Evolutionary conservation across 2,888 invertebrate genomes (phyloP), one percentile per base, ranked within the genome.

Genomic region (Neocrepidodera transversa): DNA sequence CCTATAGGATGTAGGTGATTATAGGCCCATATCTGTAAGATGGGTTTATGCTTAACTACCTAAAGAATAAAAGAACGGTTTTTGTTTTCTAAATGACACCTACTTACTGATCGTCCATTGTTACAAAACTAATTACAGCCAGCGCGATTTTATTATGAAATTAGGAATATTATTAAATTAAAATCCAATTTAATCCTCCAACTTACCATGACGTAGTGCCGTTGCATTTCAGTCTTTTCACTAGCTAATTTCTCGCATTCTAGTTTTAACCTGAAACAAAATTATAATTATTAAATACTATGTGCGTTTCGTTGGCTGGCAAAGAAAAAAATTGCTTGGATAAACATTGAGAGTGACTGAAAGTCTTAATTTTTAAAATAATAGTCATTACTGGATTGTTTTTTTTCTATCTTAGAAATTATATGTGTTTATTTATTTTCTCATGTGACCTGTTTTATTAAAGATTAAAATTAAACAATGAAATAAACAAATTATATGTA

Each of bases 191-290:
- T 38, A 17, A 10, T 40, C 14, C 45, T 55, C 63, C 60, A 56
- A 84, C 89, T 87, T 82, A 91, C 91, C 91, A 92, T 91, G 66
- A 92, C 91, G 82, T 92, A 92, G 82, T 92, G 91, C 79, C 92
- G 83, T 81, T 92, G 92, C 88, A 92, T 91, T 82, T 92, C 91
- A 66, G 91, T 91, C 83, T 92, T 92, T 82, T 93, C 93, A 77
- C 88, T 88, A 69, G 88, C 89, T 77, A 92, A 82, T 83, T 93
- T 93, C 81, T 93, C 92, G 80, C 90, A 87, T 83, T 93, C 92
- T 84, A 91, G 83, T 82, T 92, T 91, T 77, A 91, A 83, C 80
- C 91, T 91, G 84, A 63, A 85, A 85, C 80, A 72, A 70, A 72
- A 70, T 67, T 67, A 66, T 63, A 58, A 65, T 53, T 52, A 62